Base-by-base conservation (phyloP, 2,113 vertebrate genomes). In the Catharus fuscescens region DNA sequence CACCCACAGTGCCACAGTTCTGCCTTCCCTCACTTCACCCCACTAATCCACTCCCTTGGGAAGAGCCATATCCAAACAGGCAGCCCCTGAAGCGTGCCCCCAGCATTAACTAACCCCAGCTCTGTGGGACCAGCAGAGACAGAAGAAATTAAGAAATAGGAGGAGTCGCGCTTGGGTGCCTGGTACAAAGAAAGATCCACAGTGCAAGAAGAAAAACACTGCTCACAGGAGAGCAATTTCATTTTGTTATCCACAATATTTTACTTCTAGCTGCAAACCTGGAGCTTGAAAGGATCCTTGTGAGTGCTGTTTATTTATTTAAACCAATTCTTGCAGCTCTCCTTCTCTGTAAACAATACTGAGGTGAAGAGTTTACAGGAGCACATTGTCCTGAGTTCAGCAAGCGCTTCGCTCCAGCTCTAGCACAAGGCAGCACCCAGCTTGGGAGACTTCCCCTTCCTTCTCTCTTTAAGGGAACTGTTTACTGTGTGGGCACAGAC, bases 311-410 rank as follows among this genome's bases (percentile, higher is more conserved):
- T 97, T 97, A 87, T 95, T 86, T 95, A 96, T 91, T 90, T 88
- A 98, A 97, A 86, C 53, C 74, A 94, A 96, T 95, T 95, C 94
- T 94, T 44, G 69, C 42, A 91, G 96, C 48, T 50, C 65, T 89
- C 76, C 87, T 90, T 34, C 87, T 96, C 87, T 96, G 90, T 79
- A 97, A 97, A 97, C 95, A 97, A 95, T 83, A 90, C 62, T 0
- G 72, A 97, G 97, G 97, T 97, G 96, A 98, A 97, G 90, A 96
- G 96, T 97, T 97, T 97, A 97, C 60, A 83, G 56, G 67, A 92
- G 82, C 72, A 52, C 29, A 0, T 31, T 54, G 69, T 44, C 88
- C 73, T 4, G 52, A 80, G 74, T 74, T 93, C 28, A 21, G 74
- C 59, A 42, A 54, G 76, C 0, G 2, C 71, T 72, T 71, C 0